Conservation (phyloP, 92 coral and sea anemone species). For the Siderastrea siderea region DNA sequence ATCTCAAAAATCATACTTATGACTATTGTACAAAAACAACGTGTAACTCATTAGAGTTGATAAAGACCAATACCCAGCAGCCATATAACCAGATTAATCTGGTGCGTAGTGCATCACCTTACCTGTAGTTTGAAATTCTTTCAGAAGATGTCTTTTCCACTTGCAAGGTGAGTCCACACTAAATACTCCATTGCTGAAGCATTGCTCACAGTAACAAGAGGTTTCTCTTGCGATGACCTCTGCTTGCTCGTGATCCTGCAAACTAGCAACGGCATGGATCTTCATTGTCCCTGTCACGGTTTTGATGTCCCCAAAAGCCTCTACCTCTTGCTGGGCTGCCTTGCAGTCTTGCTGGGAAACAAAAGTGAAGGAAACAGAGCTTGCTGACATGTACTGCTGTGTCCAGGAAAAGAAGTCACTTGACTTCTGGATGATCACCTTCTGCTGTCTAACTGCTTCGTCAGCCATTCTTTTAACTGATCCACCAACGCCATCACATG, state of each 20-base stretch:
- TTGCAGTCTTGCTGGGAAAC: constrained; percentile 25
- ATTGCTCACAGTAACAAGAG: constrained; percentile 52
- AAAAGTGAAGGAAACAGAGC: constrained; percentile 27
- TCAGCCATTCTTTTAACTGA: constrained; percentile 58
- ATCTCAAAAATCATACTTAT: no score
- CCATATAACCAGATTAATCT: no score
- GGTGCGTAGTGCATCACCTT: no score
- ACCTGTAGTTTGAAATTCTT: no score
- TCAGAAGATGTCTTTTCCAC: constrained; percentile 26
- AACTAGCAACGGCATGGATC: constrained; percentile 43
- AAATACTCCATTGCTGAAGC: constrained; percentile 22
- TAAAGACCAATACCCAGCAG: no score
- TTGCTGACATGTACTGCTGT: constrained; percentile 17
- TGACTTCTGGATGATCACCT: constrained; percentile 50
- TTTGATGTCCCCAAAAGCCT: constrained; percentile 23
- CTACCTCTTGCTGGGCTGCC: constrained; percentile 21
- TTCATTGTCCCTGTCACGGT: constrained; percentile 52
- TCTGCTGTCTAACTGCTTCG: constrained; percentile 57
- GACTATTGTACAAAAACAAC: no score
- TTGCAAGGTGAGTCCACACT: constrained; percentile 2
- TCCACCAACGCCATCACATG: constrained; percentile 68
- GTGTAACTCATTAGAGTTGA: no score
- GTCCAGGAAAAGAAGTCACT: constrained; percentile 61
- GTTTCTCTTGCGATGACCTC: constrained; percentile 49
- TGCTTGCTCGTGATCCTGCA: background rate